Base-by-base conservation (phyloP, 2,888 invertebrate species). In the Lasius platythorax region DNA sequence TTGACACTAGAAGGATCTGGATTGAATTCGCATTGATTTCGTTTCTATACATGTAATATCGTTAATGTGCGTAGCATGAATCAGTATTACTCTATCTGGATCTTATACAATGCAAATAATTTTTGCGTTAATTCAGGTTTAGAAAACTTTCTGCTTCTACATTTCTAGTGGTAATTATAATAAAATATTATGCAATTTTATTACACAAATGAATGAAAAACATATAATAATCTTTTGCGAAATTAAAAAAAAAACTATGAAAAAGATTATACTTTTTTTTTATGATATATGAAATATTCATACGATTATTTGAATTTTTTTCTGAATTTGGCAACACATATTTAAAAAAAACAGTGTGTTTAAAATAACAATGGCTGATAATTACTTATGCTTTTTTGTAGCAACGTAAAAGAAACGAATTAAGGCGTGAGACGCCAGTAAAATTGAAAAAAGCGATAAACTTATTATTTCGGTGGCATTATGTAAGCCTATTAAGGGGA, bases 401-500 rank as follows among this genome's bases (percentile, higher is more conserved):
- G 37, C 11, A 46, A 66, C 53, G 8, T 0, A 3, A 30, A 23
- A 68, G 18, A 6, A 61, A 46, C 12, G 8, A 4, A 2, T 53
- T 28, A 28, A 56, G 46, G 12, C 23, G n/a, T 58, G 30, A 61
- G 33, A 15, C 23, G 33, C 18, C 3, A 15, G 46, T 28, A 37
- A 70, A 79, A 61, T 70, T 79, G 18, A 37, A 15, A 9, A 56
- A 56, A 56, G 12, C 43, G 53, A 73, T 84, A 79, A 58, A 83
- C 64, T 84, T 82, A 64, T 81, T 76, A 79, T 73, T 33, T 82
- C 66, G 82, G 85, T 68, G 76, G 75, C 83, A 87, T 92, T 92
- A 91, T 87, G 90, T 91, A 91, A 93, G 89, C 92, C 91, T 90
- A 91, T 92, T 91, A 91, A 89, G 87, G 87, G 87, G 89, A 89